Base-by-base conservation (phyloP, 2,888 invertebrate species). In the Conops quadrifasciatus region DNA sequence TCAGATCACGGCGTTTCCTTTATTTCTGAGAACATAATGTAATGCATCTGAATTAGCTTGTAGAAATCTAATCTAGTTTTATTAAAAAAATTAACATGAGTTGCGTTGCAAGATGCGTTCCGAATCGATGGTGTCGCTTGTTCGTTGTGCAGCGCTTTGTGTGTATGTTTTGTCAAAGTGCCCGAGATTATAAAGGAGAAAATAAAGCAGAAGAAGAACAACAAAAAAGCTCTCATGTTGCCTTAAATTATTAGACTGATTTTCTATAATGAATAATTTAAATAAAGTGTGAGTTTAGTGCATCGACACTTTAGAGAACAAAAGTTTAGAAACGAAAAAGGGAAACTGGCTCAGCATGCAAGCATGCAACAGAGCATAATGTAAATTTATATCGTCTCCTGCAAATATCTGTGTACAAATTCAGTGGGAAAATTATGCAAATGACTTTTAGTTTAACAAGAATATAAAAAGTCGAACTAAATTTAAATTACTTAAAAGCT, bases 161-260 rank as follows among this genome's bases (percentile, higher is more conserved):
- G 9, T n/a, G 43, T 62, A 19, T 36, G n/a, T 21, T 62, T n/a
- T 62, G 30, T 49, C 26, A 68, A 67, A 51, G 45, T 4, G 15
- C n/a, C n/a, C n/a, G n/a, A n/a, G n/a, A n/a, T n/a, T n/a, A n/a
- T n/a, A n/a, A 58, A 67, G 43, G 21, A 43, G 64, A 51, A 64
- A 45, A 70, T 16, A 62, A 71, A 73, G 60, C 4, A 59, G 43
- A 64, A 60, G n/a, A 71, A 53, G 43, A 67, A 66, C 62, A 71
- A n/a, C 78, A 81, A 80, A 80, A 82, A 83, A 87, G 88, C 88
- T 89, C 89, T 89, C 88, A 87, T 87, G 89, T 89, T 89, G 89
- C 89, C 89, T 89, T 89, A 89, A 88, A 89, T 88, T 88, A 88
- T 89, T 89, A 89, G 89, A 89, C 89, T 89, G 89, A 89, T 89